phyloP scores from a whole-genome alignment of 2,797 vertebrate species.

The Diplodus puntazzo region DNA sequence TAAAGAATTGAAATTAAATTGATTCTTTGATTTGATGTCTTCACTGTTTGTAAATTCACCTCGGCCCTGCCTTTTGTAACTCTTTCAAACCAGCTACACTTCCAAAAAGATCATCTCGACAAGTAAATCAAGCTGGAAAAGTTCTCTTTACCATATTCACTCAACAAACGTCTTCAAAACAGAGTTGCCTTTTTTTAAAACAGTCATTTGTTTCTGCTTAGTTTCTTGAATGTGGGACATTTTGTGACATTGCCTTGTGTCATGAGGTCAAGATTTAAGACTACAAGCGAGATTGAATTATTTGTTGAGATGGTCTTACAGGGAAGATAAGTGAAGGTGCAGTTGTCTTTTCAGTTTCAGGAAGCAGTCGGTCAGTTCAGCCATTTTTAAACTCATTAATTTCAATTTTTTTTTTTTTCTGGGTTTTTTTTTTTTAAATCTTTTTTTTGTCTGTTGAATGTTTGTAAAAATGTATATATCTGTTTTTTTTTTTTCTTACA shows the following conservation, averaged over 20 bases:
- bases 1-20: conserved; percentile 1
- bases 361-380: conserved; percentile 38
- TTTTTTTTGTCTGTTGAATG: conserved; percentile 89
- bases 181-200: conserved; percentile 10
- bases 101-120: conserved; percentile 28
- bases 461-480: conserved; percentile 97
- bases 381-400: conserved; percentile 40
- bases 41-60: conserved; percentile 14
- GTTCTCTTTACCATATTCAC: not conserved
- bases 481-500: conserved; percentile 87
- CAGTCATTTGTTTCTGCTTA: conserved; percentile 25
- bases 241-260: conserved; percentile 31
- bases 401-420: conserved; percentile 46
- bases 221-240: conserved; percentile 33
- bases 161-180: conserved; percentile 23
- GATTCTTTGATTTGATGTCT: not conserved
- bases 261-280: conserved; percentile 29
- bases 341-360: conserved; percentile 43
- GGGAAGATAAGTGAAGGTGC: conserved; percentile 15
- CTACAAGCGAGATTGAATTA: conserved; percentile 27
- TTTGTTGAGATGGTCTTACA: conserved; percentile 37
- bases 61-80: conserved; percentile 37
- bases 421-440: conserved; percentile 36
- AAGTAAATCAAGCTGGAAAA: conserved; percentile 26
- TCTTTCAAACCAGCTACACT: conserved; percentile 25